Conservation (phyloP, 1,140 invertebrate genomes). For the Camponotus vicinus region DNA sequence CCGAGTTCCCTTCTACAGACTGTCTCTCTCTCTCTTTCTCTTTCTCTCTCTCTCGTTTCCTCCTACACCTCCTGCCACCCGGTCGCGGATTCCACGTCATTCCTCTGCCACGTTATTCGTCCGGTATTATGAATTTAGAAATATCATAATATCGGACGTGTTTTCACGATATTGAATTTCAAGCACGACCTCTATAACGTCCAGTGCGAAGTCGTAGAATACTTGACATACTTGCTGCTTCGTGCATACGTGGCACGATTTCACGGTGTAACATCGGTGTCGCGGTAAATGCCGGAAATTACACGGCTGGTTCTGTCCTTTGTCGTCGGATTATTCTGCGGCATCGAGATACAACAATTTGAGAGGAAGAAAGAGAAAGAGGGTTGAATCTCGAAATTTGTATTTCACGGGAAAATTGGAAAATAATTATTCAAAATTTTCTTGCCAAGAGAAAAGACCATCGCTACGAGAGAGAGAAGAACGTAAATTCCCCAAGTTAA, state of each 20-base stretch:
- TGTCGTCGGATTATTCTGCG: conserved; percentile 39
- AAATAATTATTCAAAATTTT: background rate
- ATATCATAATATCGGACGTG: conserved; percentile 77
- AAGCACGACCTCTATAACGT: conserved; percentile 51
- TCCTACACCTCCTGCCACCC: background rate
- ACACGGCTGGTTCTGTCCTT: conserved; percentile 48
- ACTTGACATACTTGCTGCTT: conserved; percentile 32
- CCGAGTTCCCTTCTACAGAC: conserved; percentile 5
- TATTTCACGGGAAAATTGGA: background rate
- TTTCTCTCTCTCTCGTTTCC: background rate
- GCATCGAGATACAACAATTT: background rate
- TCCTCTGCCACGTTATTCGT: conserved; percentile 64
- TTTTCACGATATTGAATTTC: conserved; percentile 78
- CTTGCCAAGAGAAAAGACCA: background rate
- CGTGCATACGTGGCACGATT: conserved; percentile 42
- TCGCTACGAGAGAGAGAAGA: background rate
- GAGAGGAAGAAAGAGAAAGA: background rate
- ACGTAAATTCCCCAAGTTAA: background rate
- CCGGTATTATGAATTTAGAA: conserved; percentile 75
- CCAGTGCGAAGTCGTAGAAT: conserved; percentile 20
- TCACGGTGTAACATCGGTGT: conserved; percentile 35
- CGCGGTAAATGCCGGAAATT: conserved; percentile 54
- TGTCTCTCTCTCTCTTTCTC: background rate
- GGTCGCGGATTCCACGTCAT: conserved; percentile 36
- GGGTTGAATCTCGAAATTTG: background rate